phyloP scores from a whole-genome alignment of 2,888 invertebrate species.

The Amblyjoppa proteus region DNA sequence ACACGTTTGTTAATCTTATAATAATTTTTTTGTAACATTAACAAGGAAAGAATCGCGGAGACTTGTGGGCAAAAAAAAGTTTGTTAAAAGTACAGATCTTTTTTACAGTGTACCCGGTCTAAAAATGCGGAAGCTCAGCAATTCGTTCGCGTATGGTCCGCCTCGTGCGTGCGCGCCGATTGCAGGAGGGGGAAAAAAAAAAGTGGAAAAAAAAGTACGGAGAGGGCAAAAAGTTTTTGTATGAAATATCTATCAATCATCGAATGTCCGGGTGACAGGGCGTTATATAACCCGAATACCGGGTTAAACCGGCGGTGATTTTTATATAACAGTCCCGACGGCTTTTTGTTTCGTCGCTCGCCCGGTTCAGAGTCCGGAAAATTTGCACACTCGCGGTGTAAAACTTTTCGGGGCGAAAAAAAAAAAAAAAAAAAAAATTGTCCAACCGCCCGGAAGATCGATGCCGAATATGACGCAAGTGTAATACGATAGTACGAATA shows the following conservation, averaged over 20 bases:
- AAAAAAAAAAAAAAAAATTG: neutral
- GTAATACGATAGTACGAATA: neutral
- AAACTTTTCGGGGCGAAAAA: neutral
- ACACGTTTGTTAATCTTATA: too few relatives aligned
- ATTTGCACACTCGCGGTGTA: neutral
- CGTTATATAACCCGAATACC: slow-evolving; percentile 8
- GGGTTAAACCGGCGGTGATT: neutral
- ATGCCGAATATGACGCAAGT: neutral
- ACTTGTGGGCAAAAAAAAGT: too few relatives aligned
- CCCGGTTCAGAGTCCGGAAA: neutral
- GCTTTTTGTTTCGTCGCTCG: neutral
- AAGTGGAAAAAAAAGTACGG: neutral
- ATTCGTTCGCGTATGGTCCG: neutral
- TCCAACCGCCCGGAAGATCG: neutral
- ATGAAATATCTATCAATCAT: slow-evolving; percentile 52
- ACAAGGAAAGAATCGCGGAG: too few relatives aligned
- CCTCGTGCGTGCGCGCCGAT: neutral
- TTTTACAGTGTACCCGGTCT: too few relatives aligned
- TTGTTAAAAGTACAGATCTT: too few relatives aligned
- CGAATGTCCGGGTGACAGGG: neutral
- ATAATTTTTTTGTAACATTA: too few relatives aligned
- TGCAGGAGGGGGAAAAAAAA: neutral
- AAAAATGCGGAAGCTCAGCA: neutral
- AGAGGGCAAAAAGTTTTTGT: slow-evolving; percentile 25
- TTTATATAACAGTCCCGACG: slow-evolving; percentile 1